Evolutionary conservation across 2,888 invertebrate species (phyloP).

Genomic region (Fabriciana adippe): DNA sequence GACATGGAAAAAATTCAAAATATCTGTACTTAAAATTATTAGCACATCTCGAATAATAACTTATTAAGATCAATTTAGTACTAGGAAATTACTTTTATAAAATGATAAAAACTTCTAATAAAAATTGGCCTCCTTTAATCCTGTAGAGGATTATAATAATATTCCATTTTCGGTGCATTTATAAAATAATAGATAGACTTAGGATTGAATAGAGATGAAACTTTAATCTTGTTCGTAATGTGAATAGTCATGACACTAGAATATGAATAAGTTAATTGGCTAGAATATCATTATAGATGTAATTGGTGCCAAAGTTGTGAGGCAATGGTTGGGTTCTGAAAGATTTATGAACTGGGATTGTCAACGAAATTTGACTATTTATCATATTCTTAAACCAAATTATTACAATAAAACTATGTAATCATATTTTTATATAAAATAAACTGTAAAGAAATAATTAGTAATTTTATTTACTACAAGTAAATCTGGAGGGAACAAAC

Average conservation of each 20-base stretch:
- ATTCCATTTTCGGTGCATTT: constrained; percentile 46
- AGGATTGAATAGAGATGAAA: constrained; percentile 13
- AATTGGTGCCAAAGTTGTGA: constrained; percentile 72
- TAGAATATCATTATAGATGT: constrained; percentile 45
- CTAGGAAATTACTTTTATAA: not conserved
- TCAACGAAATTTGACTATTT: constrained; percentile 35
- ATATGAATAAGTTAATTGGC: constrained; percentile 26
- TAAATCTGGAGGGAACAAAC: too few relatives aligned
- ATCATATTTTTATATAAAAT: constrained; percentile 47
- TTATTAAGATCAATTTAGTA: not conserved
- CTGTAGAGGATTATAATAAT: constrained; percentile 5
- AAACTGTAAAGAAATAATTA: constrained; percentile 30
- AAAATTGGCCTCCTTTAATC: constrained; percentile 1
- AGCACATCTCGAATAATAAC: constrained; percentile 3
- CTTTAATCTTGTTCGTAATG: not conserved
- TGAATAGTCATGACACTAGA: constrained; percentile 22
- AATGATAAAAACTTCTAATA: not conserved
- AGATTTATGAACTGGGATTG: constrained; percentile 24
- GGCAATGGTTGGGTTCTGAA: constrained; percentile 23
- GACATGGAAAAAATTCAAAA: not conserved
- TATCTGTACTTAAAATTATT: constrained; percentile 8
- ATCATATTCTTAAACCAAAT: constrained; percentile 32
- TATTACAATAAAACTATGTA: constrained; percentile 40
- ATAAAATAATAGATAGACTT: constrained; percentile 36
- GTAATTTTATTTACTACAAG: constrained; percentile 16